Base-by-base conservation (phyloP, 2,888 invertebrate species). In the Hirtodrosophila trivittata region DNA sequence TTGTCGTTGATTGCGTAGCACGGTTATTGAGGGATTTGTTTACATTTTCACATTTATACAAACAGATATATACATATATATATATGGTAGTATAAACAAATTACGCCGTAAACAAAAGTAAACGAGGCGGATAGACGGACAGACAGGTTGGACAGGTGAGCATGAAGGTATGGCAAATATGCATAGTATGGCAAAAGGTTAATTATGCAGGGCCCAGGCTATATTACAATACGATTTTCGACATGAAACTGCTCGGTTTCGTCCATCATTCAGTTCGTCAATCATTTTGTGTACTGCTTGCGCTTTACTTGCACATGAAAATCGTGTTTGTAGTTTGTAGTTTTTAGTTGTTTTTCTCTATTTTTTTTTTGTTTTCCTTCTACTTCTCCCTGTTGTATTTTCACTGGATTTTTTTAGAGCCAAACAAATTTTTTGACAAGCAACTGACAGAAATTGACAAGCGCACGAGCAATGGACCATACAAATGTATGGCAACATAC, bases 401-500 rank as follows among this genome's bases (percentile, higher is more conserved):
- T 69, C 68, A 63, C 86, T 86, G 81, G 69, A 86, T 66, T 86
- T 66, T 86, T 77, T 86, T 83, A 64, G 56, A 73, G 52, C 73
- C 69, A 86, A 85, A 86, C 85, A 82, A 86, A 80, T 80, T 78
- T 82, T 82, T 83, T 83, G 86, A 88, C 81, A 87, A 81, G 77
- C 78, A 84, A 77, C 77, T 86, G 88, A 78, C 87, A 87, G 84
- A 76, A 82, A 86, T 82, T 87, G 88, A 86, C 86, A 80, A 75
- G 82, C 83, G 72, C 72, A 75, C 73, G 67, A 87, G 70, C 82
- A 86, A 72, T 83, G 84, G 65, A 46, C 82, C 60, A 51, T 21
- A 49, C 78, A 63, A 70, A 78, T 66, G 57, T 59, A 55, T 58
- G 74, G 58, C 64, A 69, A 5, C 28, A 33, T 18, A 7, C 18